Percentiles rank a stretch among this genome's conserved stretches.
phyloP scores from a whole-genome alignment of 37 sponge, comb jelly and placozoan species.

The Crambe crambe region DNA sequence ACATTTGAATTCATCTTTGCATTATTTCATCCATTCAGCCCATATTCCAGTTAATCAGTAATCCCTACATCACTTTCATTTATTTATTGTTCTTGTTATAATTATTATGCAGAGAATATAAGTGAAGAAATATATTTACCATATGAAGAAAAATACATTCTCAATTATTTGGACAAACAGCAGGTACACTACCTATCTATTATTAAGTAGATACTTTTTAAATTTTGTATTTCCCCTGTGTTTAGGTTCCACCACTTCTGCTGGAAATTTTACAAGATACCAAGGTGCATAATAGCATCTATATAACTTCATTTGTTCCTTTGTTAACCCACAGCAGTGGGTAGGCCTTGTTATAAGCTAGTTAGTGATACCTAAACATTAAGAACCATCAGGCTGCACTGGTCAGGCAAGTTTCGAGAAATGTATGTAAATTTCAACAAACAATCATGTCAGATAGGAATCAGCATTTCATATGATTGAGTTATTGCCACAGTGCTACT shows the following conservation, averaged over 20 bases:
- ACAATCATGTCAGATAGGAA: too few species aligned
- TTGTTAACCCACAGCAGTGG: too few species aligned
- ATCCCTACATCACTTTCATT: neutral
- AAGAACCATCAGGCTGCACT: neutral
- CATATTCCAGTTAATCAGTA: neutral
- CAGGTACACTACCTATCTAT: conserved; percentile 62
- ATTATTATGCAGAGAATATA: conserved; percentile 20
- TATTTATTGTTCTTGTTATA: too few species aligned
- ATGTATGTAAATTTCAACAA: too few species aligned
- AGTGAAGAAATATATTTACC: conserved; percentile 53
- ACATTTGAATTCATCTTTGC: neutral
- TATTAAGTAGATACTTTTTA: neutral
- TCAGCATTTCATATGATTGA: too few species aligned
- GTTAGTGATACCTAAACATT: conserved; percentile 5
- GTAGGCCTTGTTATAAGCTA: too few species aligned
- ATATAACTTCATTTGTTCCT: too few species aligned
- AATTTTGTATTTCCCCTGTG: neutral
- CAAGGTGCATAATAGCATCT: too few species aligned
- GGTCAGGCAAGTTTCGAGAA: too few species aligned
- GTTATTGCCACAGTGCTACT: too few species aligned
- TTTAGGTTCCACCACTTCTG: neutral
- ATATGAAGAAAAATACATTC: conserved; percentile 74
- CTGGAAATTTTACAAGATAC: neutral
- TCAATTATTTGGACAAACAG: conserved; percentile 72
- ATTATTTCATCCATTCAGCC: neutral